Base-by-base conservation (phyloP, 2,888 invertebrate species). In the Exocentrus adspersus region DNA sequence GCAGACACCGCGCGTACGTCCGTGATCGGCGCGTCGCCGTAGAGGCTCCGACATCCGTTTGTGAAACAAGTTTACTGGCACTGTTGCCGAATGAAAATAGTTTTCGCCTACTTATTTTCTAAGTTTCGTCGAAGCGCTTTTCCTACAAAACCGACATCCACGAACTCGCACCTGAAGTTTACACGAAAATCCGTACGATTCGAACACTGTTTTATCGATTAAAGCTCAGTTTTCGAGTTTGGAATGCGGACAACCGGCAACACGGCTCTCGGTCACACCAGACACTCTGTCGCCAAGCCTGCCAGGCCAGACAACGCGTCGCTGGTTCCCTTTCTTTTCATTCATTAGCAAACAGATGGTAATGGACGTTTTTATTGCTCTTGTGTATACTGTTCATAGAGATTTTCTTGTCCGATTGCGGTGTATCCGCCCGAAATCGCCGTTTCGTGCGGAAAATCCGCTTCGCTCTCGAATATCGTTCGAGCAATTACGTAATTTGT, bases 271-370 rank as follows among this genome's bases (percentile, higher is more conserved):
- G 88, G 88, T 90, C 90, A 89, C 87, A 89, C 92, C 92, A 93
- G 93, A 93, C 93, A 93, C 91, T 92, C 92, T 93, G 93, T 93
- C 93, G 93, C 93, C 93, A 88, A 89, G 87, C 90, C 87, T 86
- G 89, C 87, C 87, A 88, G 86, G 87, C 90, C 89, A 90, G 91
- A 91, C 90, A 90, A 86, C 87, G 87, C 89, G 90, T 90, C 90
- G 89, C 87, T 87, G 70, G 73, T 73, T 74, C 71, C 72, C 72
- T 76, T 75, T 74, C 74, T 76, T 77, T 77, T 77, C 78, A 77
- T 78, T 78, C 75, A 73, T 73, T 65, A 65, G 65, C 61, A 62
- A 63, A 62, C 63, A 62, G 65, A 67, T 65, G 64, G 65, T 37
- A 46, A 60, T 58, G 51, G 54, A 61, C 59, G 60, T 64, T 60